Conservation (phyloP, 2,113 vertebrate species). For the Hemiprocne comata region DNA sequence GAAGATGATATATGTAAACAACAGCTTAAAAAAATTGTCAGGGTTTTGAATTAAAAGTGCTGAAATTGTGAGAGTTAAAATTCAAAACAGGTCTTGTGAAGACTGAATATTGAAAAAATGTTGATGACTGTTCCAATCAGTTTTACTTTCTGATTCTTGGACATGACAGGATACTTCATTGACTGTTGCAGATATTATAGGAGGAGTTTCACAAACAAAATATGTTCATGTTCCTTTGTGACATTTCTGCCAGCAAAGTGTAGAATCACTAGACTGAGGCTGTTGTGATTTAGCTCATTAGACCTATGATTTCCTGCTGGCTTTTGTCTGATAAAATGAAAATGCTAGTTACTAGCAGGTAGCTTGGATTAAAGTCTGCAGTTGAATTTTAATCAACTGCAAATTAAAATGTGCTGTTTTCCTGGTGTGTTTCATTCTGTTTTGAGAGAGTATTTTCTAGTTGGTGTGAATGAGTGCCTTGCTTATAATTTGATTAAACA, state of each 20-base stretch:
- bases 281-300: neutral
- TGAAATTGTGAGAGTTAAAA: neutral
- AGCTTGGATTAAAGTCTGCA: too few species aligned
- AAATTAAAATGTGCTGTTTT: too few species aligned
- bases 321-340: neutral
- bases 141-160: neutral
- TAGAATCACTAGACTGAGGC: rapidly evolving
- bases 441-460: too few species aligned
- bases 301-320: neutral
- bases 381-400: too few species aligned
- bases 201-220: neutral
- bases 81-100: neutral
- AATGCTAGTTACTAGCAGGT: neutral
- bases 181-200: neutral
- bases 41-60: neutral
- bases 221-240: rapidly evolving
- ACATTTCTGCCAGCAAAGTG: neutral
- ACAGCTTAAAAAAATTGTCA: neutral
- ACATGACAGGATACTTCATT: neutral
- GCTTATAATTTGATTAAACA: too few species aligned
- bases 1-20: neutral
- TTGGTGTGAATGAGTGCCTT: too few species aligned
- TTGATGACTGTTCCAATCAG: neutral
- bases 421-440: too few species aligned
- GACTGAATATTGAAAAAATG: neutral